phyloP scores from a whole-genome alignment of 2,113 vertebrate genomes.

The Entosphenus tridentatus region DNA sequence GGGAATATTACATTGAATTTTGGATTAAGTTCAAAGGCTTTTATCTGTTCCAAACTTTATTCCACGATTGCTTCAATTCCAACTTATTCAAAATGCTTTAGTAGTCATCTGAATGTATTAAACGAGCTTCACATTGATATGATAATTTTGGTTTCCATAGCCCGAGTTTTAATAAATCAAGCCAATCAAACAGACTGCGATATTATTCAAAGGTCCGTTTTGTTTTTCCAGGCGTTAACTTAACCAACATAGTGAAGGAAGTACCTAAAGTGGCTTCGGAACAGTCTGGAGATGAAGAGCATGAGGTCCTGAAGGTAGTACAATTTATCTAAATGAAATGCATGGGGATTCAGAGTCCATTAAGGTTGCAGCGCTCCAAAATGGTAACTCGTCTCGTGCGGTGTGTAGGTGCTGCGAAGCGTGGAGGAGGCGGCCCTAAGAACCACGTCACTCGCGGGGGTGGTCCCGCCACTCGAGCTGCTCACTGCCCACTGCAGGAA shows the following conservation, averaged over 20 bases:
- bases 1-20: too few relatives aligned
- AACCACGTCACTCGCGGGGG: background rate
- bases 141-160: too few relatives aligned
- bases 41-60: too few relatives aligned
- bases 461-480: constrained; percentile 16
- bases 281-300: constrained; percentile 25
- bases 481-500: constrained; percentile 41
- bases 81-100: too few relatives aligned
- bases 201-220: too few relatives aligned
- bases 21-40: too few relatives aligned
- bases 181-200: too few relatives aligned
- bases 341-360: background rate
- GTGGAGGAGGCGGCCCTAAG: constrained; percentile 25
- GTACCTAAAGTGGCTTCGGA: constrained; percentile 17
- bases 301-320: constrained; percentile 51
- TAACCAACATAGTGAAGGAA: constrained; percentile 55
- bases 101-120: too few relatives aligned
- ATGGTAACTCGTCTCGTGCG: constrained; percentile 5
- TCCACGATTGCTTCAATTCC: too few relatives aligned
- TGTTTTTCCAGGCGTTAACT: constrained; percentile 43
- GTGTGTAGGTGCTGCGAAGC: constrained; percentile 32
- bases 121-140: too few relatives aligned
- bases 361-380: background rate
- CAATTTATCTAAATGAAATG: background rate
- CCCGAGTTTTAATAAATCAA: too few relatives aligned